Base-by-base conservation (phyloP, 2,888 invertebrate species). In the Pterostichus niger region DNA sequence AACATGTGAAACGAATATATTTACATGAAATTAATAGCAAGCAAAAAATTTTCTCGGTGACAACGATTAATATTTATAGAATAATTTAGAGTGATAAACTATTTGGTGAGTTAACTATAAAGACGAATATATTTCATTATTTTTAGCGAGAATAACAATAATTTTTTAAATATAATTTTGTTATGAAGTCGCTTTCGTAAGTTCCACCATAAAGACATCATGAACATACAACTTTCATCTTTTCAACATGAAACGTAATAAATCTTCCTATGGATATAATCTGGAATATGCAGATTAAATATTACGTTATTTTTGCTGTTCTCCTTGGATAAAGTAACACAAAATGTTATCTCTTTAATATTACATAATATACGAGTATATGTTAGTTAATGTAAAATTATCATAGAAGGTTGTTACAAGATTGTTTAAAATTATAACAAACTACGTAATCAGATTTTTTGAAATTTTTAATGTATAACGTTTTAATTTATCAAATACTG, bases 211-310 rank as follows among this genome's bases (percentile, higher is more conserved):
- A 46, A 46, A 15, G 54, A 46, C 44, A 73, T 46, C 49, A 73
- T 17, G 44, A 73, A 52, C 44, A 75, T 52, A 75, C 33, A 75
- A 75, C 75, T 75, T 75, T 75, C 75, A 75, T 75, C 75, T 75
- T 49, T 75, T 75, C 46, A 33, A 52, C 52, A 52, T 49, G 54
- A 54, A 52, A 44, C 15, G 44, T 75, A 52, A 75, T 75, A 71
- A 52, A 75, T 75, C 44, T 52, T n/a, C 13, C 13, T 52, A 2
- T 73, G 31, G 35, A 64, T 61, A 61, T 61, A 61, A 61, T 61
- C 33, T 64, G 40, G 35, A 64, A 64, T 64, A 64, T 64, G 64
- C 17, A 64, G 64, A 64, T 64, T 64, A 31, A 2, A 7, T 33
- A 31, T 64, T 64, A 33, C 64, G 35, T 59, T 59, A 59, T 6